Evolutionary conservation across 2,888 invertebrate genomes (phyloP).

Genomic region (Ormia ochracea): DNA sequence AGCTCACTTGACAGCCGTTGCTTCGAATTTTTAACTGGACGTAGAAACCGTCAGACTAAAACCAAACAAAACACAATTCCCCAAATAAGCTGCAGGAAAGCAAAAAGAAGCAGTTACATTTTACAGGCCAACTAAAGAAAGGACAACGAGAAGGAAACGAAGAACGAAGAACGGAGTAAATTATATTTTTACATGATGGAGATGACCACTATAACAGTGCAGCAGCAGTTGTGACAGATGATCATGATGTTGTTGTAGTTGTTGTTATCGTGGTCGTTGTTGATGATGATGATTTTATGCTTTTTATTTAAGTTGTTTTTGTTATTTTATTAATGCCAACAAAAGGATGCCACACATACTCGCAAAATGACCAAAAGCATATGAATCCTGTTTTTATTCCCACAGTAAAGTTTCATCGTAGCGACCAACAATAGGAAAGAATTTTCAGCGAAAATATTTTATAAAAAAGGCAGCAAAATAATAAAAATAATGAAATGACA

Average conservation of each 20-base stretch:
- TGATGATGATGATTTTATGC: no score
- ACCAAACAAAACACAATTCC: constrained; percentile 7
- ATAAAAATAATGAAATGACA: constrained; percentile 77
- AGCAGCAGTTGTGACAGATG: constrained; percentile 7
- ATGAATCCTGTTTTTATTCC: constrained; percentile 77
- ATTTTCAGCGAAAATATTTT: no score
- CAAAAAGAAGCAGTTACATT: constrained; percentile 26
- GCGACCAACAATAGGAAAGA: constrained; percentile 1
- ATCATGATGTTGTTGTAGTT: constrained; percentile 8
- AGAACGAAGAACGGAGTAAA: constrained; percentile 35
- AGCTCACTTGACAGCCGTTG: constrained; percentile 1
- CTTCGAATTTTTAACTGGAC: not conserved
- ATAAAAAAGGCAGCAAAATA: constrained; percentile 59
- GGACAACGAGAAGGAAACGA: not conserved
- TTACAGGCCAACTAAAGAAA: constrained; percentile 8
- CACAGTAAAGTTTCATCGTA: constrained; percentile 69
- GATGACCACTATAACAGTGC: constrained; percentile 45
- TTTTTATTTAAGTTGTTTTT: constrained; percentile 22
- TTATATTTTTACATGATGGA: constrained; percentile 48
- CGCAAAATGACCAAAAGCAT: constrained; percentile 61
- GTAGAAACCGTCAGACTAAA: not conserved
- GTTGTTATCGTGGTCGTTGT: no score
- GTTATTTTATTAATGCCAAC: constrained; percentile 53
- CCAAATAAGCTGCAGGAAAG: constrained; percentile 39
- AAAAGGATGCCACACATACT: constrained; percentile 56